Conservation (phyloP, 2,113 vertebrate species). For the Ia io region DNA sequence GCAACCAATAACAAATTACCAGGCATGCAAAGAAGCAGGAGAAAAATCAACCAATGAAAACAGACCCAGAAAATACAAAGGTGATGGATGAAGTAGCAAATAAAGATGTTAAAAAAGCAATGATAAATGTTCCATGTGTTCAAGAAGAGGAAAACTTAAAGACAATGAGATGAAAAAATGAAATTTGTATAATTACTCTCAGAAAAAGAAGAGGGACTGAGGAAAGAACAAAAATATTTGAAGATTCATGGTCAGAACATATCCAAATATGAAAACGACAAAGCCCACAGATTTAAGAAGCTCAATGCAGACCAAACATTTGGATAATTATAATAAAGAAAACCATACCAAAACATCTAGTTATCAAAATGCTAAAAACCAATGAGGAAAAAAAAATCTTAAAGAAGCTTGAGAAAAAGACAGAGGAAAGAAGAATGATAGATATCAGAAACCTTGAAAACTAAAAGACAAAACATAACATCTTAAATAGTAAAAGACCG, state of each 20-base stretch:
- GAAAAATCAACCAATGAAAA: neutral
- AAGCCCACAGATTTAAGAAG: neutral
- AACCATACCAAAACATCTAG: neutral
- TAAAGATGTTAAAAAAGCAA: neutral
- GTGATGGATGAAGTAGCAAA: neutral
- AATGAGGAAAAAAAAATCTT: neutral
- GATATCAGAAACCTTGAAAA: neutral
- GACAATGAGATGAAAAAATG: neutral
- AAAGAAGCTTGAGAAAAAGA: neutral
- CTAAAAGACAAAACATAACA: neutral
- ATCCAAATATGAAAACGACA: neutral
- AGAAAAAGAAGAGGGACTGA: neutral
- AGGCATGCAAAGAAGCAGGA: neutral
- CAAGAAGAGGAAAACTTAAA: neutral
- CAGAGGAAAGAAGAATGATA: neutral
- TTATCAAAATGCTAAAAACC: neutral
- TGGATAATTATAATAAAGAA: neutral
- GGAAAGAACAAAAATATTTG: neutral
- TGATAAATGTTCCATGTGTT: neutral
- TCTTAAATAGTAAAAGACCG: neutral
- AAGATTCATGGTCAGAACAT: neutral
- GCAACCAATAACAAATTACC: neutral
- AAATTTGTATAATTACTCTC: neutral
- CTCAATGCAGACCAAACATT: neutral
- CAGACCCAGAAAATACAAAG: neutral